Evolutionary conservation across 2,888 invertebrate species (phyloP), one percentile per base, ranked within the genome.

Genomic region (Biston stratarius): DNA sequence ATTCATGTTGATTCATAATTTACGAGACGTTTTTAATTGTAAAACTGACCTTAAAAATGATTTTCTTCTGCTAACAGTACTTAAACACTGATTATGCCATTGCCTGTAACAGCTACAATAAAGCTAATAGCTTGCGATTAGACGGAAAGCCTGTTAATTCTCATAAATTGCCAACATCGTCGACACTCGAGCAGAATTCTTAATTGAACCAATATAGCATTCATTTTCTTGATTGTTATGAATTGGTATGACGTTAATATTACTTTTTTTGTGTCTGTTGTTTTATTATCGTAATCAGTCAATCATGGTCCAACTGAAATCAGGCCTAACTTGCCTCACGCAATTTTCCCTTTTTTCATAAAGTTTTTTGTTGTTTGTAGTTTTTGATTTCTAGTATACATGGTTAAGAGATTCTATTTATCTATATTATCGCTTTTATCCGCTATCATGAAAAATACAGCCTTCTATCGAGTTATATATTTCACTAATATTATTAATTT

Each of bases 111-210:
- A 52, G 70, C 68, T 48, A 52, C 60, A 70, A 70, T 71, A 59
- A 71, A 67, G 65, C 64, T 74, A 70, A 74, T 69, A 64, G 70
- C 64, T 56, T 60, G 45, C 44, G 73, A 70, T 72, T 74, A 70
- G 62, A 67, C 48, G 61, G 24, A 67, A 66, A 61, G 69, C 69
- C 67, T 74, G 69, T 65, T 70, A 72, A 67, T 70, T 57, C 57
- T 64, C 71, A 71, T 67, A 73, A 71, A 69, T 71, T 71, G 64
- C 67, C 49, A 49, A 55, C 67, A 62, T 67, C 44, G 57, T 64
- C 44, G 53, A 38, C 62, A 55, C 65, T 67, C 61, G 59, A 57
- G 61, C 64, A 58, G 67, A 73, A 65, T 67, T 68, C 55, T 59
- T 33, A 57, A 51, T 64, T 69, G 64, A 62, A 66, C 61, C 51